Evolutionary conservation across 2,797 vertebrate genomes (phyloP).

Genomic region (Rhinophrynus dorsalis): DNA sequence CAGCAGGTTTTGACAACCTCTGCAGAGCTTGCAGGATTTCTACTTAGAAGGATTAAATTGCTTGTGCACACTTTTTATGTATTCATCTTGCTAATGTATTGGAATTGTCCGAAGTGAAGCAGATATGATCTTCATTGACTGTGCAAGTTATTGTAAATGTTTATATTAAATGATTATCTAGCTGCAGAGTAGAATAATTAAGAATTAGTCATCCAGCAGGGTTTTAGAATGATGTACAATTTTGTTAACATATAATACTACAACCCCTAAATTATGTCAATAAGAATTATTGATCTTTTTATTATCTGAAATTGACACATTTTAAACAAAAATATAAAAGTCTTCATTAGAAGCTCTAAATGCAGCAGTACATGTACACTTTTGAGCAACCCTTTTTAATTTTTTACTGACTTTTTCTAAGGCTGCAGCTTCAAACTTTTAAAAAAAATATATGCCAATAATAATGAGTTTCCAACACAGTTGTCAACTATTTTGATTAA

Average conservation of each 20-base stretch:
- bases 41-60: slow-evolving; percentile 67
- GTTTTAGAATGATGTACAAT: not conserved
- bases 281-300: not conserved
- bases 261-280: not conserved
- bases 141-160: slow-evolving; percentile 62
- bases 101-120: slow-evolving; percentile 63
- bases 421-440: no score
- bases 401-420: no score
- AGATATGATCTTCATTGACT: slow-evolving; percentile 66
- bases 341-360: no score
- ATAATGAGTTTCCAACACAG: no score
- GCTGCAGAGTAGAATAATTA: slow-evolving; percentile 48
- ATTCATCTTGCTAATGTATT: slow-evolving; percentile 65
- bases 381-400: no score
- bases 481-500: no score
- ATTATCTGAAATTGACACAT: no score
- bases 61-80: slow-evolving; percentile 70
- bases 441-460: no score
- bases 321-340: no score
- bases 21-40: slow-evolving; percentile 65
- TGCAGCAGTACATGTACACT: no score
- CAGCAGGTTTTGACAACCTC: slow-evolving; percentile 77
- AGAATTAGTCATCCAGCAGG: slow-evolving; percentile 46
- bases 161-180: slow-evolving; percentile 58
- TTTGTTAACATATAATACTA: not conserved